phyloP scores from a whole-genome alignment of 2,113 vertebrate species.

The Tachysurus fulvidraco region DNA sequence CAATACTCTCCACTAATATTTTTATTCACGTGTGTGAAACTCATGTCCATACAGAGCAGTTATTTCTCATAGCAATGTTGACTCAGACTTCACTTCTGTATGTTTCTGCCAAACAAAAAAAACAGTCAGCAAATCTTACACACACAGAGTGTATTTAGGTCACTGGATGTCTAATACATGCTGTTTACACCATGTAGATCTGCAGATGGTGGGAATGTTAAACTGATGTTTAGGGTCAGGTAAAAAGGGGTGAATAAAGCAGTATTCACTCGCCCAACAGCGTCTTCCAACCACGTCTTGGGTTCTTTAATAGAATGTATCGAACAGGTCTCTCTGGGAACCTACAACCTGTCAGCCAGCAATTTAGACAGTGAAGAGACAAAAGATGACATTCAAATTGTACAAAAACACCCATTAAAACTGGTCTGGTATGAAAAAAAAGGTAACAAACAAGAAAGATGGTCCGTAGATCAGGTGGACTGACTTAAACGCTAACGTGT shows the following conservation, averaged over 20 bases:
- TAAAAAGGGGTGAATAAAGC: slow-evolving; percentile 22
- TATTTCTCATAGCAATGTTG: slow-evolving; percentile 46
- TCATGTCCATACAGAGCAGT: slow-evolving; percentile 51
- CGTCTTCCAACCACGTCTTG: slow-evolving; percentile 14
- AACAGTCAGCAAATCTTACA: slow-evolving; percentile 31
- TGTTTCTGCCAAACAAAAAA: slow-evolving; percentile 44
- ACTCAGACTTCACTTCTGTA: slow-evolving; percentile 45
- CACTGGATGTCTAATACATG: slow-evolving; percentile 50
- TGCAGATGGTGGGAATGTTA: slow-evolving; percentile 48
- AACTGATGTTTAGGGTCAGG: slow-evolving; percentile 29
- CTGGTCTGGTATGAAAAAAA: slow-evolving; percentile 52
- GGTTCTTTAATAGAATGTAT: slow-evolving; percentile 47
- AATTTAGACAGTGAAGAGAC: slow-evolving; percentile 31
- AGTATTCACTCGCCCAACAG: slow-evolving; percentile 17
- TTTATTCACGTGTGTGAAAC: slow-evolving; percentile 54
- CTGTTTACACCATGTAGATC: slow-evolving; percentile 50
- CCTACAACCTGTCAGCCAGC: slow-evolving; percentile 14
- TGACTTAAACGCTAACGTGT: slow-evolving; percentile 21
- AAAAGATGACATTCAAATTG: slow-evolving; percentile 45
- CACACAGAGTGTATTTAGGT: slow-evolving; percentile 47
- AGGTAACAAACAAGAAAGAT: slow-evolving; percentile 42
- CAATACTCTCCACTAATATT: slow-evolving; percentile 43
- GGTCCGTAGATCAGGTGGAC: slow-evolving; percentile 44
- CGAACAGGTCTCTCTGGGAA: slow-evolving; percentile 37
- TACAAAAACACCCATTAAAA: slow-evolving; percentile 55